phyloP scores from a whole-genome alignment of 2,888 invertebrate species.

The Glyphotaelius pellucidus region DNA sequence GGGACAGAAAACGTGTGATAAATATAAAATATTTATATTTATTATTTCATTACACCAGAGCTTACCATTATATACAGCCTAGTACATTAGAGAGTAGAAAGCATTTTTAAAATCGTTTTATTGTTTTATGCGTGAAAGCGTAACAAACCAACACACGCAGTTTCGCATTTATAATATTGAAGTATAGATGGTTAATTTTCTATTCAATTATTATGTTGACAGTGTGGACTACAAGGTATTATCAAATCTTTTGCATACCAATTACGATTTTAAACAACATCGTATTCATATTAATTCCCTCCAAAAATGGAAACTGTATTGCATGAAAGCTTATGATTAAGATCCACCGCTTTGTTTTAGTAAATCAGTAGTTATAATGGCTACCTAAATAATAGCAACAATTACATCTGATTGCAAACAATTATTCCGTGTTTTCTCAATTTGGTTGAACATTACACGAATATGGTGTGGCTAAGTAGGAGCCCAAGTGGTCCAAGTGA shows the following conservation, averaged over 20 bases:
- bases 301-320: background rate
- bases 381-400: conserved; percentile 36
- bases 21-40: no score
- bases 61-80: no score
- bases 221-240: background rate
- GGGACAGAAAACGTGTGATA: no score
- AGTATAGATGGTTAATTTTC: no score
- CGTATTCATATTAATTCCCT: background rate
- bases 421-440: conserved; percentile 56
- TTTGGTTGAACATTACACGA: conserved; percentile 55
- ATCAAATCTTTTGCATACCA: background rate
- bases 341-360: background rate
- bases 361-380: background rate
- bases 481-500: conserved; percentile 22
- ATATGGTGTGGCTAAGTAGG: conserved; percentile 51
- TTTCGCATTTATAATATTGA: no score
- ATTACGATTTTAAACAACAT: background rate
- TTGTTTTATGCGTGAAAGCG: no score
- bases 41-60: no score
- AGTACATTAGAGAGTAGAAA: no score
- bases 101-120: no score
- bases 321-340: background rate
- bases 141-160: no score
- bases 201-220: no score
- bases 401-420: conserved; percentile 55